Evolutionary conservation across 2,888 invertebrate species (phyloP).

Genomic region (Lepas anatifera): DNA sequence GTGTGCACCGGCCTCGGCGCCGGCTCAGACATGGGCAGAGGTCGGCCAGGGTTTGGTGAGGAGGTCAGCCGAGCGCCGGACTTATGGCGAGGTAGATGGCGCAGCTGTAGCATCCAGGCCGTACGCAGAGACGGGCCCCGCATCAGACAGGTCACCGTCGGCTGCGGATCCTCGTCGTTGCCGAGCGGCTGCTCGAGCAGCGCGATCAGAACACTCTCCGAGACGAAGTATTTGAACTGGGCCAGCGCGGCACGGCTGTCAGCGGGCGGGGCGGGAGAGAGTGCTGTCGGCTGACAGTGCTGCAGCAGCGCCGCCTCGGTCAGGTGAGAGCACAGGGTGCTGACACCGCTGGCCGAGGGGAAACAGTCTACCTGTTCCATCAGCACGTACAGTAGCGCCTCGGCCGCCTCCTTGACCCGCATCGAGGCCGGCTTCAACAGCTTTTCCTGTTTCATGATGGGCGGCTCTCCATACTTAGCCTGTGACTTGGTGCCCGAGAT

Average conservation of each 20-base stretch:
- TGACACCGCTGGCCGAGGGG: slow-evolving; percentile 69
- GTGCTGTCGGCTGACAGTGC: slow-evolving; percentile 58
- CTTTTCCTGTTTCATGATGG: slow-evolving; percentile 90
- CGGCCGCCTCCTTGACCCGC: slow-evolving; percentile 94
- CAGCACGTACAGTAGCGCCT: slow-evolving; percentile 78
- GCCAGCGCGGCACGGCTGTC: slow-evolving; percentile 33
- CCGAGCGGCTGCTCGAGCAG: slow-evolving; percentile 83
- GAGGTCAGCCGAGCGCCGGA: slow-evolving; percentile 46
- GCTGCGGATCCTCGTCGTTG: slow-evolving; percentile 77
- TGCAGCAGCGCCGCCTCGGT: slow-evolving; percentile 74
- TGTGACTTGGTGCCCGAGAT: slow-evolving; percentile 83
- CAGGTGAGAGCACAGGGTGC: slow-evolving; percentile 69
- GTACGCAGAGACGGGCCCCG: slow-evolving; percentile 88
- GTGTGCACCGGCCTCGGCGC: slow-evolving; percentile 53
- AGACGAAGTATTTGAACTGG: slow-evolving; percentile 71
- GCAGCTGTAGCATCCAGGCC: slow-evolving; percentile 82
- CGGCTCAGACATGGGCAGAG: slow-evolving; percentile 60
- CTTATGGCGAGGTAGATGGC: slow-evolving; percentile 75
- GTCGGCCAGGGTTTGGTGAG: slow-evolving; percentile 47
- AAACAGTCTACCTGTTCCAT: slow-evolving; percentile 81
- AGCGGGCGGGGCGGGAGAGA: slow-evolving; percentile 34
- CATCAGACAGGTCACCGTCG: slow-evolving; percentile 76
- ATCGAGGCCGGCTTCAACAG: slow-evolving; percentile 93
- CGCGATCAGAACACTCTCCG: slow-evolving; percentile 77
- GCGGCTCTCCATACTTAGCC: slow-evolving; percentile 70